These are phyloP conservation scores for Hydractinia echinata DNA, from an alignment of 30 jellyfish, hydroid and myxozoan species.

Conservation along the genomic window DNA sequence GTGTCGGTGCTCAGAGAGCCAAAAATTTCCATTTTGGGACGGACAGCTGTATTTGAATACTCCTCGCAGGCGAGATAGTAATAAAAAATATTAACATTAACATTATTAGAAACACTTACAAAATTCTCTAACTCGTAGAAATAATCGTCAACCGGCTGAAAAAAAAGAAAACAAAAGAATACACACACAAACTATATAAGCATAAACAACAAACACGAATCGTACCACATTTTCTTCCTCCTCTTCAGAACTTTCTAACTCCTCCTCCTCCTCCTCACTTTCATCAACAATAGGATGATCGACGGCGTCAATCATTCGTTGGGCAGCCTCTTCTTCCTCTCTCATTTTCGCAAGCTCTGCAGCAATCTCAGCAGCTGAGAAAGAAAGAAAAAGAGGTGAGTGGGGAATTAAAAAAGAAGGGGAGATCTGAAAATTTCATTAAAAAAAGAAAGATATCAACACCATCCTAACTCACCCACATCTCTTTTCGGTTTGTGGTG, in stretches of 20 bases:
- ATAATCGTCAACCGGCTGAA: conserved; percentile 43
- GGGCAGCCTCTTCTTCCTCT: conserved; percentile 46
- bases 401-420: neutral
- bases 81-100: neutral
- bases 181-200: neutral
- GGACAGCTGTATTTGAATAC: too few relatives aligned
- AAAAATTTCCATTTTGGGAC: too few relatives aligned
- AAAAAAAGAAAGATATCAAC: neutral
- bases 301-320: neutral
- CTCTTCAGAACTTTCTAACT: conserved; percentile 18
- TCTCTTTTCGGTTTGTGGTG: conserved; percentile 66
- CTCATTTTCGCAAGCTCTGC: conserved; percentile 85
- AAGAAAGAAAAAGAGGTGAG: neutral
- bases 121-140: conserved; percentile 39
- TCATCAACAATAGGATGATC: conserved; percentile 33
- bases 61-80: too few relatives aligned
- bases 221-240: conserved; percentile 51
- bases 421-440: neutral
- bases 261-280: conserved; percentile 44
- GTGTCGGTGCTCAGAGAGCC: too few relatives aligned
- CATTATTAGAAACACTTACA: conserved; percentile 25
- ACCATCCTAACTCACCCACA: conserved; percentile 54
- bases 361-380: conserved; percentile 85
- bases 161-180: neutral
- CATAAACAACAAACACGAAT: conserved; percentile 25